phyloP scores from a whole-genome alignment of 2,113 vertebrate genomes.

The Charadrius vociferus region DNA sequence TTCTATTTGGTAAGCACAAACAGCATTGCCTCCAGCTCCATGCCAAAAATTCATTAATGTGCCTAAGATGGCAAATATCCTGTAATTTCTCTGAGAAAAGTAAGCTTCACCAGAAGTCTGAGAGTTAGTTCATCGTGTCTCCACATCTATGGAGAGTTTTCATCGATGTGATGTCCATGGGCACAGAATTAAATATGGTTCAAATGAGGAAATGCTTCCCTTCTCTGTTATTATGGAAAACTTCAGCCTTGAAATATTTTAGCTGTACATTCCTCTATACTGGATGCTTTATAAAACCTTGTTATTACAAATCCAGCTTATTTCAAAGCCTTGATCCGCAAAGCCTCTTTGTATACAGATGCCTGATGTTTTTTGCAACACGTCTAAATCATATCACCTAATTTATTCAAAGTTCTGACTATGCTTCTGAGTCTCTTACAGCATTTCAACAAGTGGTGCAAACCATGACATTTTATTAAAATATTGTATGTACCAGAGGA shows the following conservation, averaged over 20 bases:
- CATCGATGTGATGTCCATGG: background rate
- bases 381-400: constrained; percentile 32
- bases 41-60: background rate
- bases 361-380: constrained; percentile 19
- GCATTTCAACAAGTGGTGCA: constrained; percentile 38
- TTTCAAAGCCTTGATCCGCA: constrained; percentile 45
- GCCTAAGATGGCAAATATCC: background rate
- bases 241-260: constrained; percentile 16
- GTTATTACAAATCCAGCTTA: constrained; percentile 63
- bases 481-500: background rate
- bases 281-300: constrained; percentile 47
- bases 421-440: background rate
- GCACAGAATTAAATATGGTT: background rate
- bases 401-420: constrained; percentile 51
- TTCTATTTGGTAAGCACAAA: background rate
- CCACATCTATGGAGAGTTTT: background rate
- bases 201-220: background rate
- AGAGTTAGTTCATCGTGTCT: background rate
- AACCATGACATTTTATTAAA: constrained; percentile 12
- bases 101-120: background rate
- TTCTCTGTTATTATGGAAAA: background rate
- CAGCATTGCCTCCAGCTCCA: background rate
- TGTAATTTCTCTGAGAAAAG: background rate
- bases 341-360: constrained; percentile 55
- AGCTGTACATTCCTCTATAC: background rate